Base-by-base conservation (phyloP, 2,113 vertebrate species). In the Dasypus novemcinctus region DNA sequence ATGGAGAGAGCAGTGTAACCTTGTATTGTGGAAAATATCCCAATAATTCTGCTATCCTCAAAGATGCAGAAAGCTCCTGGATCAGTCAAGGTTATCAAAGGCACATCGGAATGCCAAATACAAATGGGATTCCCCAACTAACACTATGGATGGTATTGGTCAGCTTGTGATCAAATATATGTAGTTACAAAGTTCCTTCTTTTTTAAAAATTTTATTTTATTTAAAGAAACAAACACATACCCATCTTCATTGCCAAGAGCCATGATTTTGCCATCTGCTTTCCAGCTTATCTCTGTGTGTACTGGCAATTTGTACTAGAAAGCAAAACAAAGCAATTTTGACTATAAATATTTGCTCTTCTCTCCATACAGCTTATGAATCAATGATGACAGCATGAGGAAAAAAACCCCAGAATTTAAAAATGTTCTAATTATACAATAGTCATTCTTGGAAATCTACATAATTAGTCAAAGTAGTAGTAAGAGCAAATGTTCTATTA, bases 181-280 rank as follows among this genome's bases (percentile, higher is more conserved):
- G 27, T 76, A 54, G 43, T 75, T 68, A 82, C 27, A 69, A 36
- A 80, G n/a, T 72, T 86, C 29, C 36, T 57, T 85, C 92, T 57
- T 36, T 61, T 76, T 61, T 81, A 75, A 93, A 79, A 57, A 17
- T 57, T 57, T 57, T 57, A 57, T 57, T 57, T 80, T 57, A 57
- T 57, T 57, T 80, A 61, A 81, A 90, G 43, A 97, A 79, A 84
- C 74, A 95, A 93, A 78, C 61, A 98, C 99, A 97, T 98, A 99
- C 99, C 99, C 99, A 83, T 99, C 99, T 98, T 99, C 99, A 76
- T 99, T 99, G 96, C 99, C 99, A 91, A 99, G 98, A 92, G 99
- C 99, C 93, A 99, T 96, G 88, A 99, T 98, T 97, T 97, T 99
- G 90, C 99, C 99, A 95, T 99, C 99, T 41, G 99, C 98, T 98